A percentile compares a stretch with the other conserved stretches of the same genome.
phyloP scores from a whole-genome alignment of 2,888 invertebrate species.

The Apamea sordens region DNA sequence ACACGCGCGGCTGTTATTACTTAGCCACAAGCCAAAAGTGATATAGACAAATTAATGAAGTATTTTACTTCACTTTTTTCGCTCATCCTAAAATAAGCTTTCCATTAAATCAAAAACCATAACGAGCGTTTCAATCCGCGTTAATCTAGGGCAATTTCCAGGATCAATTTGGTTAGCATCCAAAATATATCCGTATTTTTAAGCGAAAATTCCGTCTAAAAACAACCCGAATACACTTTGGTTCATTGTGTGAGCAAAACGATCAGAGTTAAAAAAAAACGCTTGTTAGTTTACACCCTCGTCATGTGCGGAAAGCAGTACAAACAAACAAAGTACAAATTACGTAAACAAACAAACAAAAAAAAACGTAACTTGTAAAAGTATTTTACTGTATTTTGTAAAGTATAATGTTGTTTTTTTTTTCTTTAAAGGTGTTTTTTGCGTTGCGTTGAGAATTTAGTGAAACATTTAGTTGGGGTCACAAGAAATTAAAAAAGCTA shows the following conservation, averaged over 20 bases:
- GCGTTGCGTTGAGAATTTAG: background rate
- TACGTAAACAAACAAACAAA: too few species aligned
- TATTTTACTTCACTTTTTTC: background rate
- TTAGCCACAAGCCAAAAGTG: background rate
- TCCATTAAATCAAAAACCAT: conserved; percentile 1
- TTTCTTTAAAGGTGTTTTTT: background rate
- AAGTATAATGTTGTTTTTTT: background rate
- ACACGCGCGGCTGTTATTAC: too few species aligned
- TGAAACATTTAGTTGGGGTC: background rate
- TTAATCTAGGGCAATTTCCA: conserved; percentile 21
- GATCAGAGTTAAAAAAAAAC: background rate
- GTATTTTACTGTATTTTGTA: conserved; percentile 12
- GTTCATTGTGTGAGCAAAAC: conserved; percentile 5
- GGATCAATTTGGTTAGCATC: conserved; percentile 22
- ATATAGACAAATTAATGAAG: background rate
- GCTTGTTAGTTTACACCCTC: conserved; percentile 17
- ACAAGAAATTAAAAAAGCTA: too few species aligned
- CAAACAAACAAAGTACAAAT: background rate
- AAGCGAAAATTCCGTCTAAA: conserved; percentile 19
- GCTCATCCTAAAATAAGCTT: background rate
- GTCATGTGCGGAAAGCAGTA: conserved; percentile 7
- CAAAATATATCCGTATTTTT: conserved; percentile 29
- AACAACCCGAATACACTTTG: background rate
- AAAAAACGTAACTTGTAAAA: background rate
- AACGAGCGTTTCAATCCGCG: conserved; percentile 5